A percentile compares a stretch with the other conserved stretches of the same genome.
Conservation (phyloP, 2,113 vertebrate species). For the Alosa alosa region DNA sequence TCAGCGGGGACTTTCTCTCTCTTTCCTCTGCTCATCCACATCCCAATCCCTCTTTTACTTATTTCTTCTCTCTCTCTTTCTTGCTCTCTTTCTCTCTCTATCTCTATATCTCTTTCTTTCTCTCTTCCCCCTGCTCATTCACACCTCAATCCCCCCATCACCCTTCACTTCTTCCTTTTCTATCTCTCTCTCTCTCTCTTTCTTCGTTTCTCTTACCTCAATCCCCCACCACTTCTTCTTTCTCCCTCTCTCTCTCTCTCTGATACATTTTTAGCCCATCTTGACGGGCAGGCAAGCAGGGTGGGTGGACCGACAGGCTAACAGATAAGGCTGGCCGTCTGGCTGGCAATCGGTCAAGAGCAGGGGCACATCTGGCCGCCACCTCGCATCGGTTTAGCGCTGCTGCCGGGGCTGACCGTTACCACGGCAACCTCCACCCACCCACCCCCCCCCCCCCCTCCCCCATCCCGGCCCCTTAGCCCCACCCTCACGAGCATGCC, state of each 20-base stretch:
- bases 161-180: neutral
- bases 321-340: neutral
- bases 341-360: constrained; percentile 6
- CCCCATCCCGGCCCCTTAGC: neutral
- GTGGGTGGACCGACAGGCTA: neutral
- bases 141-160: neutral
- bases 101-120: neutral
- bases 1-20: constrained; percentile 25
- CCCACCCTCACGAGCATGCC: neutral
- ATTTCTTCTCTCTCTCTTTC: neutral
- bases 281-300: neutral
- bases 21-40: neutral
- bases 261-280: neutral
- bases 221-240: no score
- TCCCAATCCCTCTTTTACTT: neutral
- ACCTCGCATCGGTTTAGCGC: constrained; percentile 51
- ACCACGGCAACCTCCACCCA: constrained; percentile 56
- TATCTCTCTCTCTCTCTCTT: neutral
- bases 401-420: constrained; percentile 42
- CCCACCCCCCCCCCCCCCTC: constrained; percentile 35
- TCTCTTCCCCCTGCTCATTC: neutral
- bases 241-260: neutral
- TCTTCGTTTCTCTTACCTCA: no score
- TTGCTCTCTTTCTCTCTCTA: neutral
- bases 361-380: constrained; percentile 51